Percentiles rank a stretch among this genome's conserved stretches.
Evolutionary conservation across 2,113 vertebrate genomes (phyloP).

Genomic region (Xiphophorus hellerii): DNA sequence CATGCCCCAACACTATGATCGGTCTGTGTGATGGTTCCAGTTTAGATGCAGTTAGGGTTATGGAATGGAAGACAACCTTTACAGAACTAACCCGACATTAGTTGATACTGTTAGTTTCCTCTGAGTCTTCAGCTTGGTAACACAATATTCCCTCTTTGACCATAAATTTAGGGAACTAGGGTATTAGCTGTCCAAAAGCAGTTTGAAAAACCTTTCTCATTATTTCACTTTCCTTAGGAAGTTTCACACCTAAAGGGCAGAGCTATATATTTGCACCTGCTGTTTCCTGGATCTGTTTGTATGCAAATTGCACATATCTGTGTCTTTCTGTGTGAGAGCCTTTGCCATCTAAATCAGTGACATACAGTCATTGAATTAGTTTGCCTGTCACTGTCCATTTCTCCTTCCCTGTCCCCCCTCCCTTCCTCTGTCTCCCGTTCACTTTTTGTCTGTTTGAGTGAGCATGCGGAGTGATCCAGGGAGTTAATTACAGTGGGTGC

Average conservation of each 20-base stretch:
- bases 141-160: constrained; percentile 50
- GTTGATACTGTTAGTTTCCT: no score
- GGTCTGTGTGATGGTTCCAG: background rate
- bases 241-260: constrained; percentile 36
- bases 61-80: background rate
- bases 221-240: constrained; percentile 39
- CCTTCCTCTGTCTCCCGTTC: constrained; percentile 36
- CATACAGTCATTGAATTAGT: constrained; percentile 44
- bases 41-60: background rate
- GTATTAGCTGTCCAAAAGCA: constrained; percentile 72
- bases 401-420: constrained; percentile 20
- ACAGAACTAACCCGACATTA: no score
- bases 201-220: constrained; percentile 55
- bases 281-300: constrained; percentile 29
- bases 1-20: background rate
- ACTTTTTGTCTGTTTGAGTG: constrained; percentile 73
- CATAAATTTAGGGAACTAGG: constrained; percentile 55
- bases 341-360: constrained; percentile 26
- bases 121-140: constrained; percentile 30
- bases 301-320: constrained; percentile 4
- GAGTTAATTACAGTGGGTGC: constrained; percentile 82
- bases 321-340: constrained; percentile 16
- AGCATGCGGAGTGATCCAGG: constrained; percentile 80
- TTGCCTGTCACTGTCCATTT: constrained; percentile 32
- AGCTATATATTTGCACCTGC: constrained; percentile 19